Percentiles rank a stretch among this genome's conserved stretches.
These are phyloP conservation scores for Corticium candelabrum DNA, from an alignment of 37 sponge, comb jelly and placozoan species.

Conservation along the genomic window DNA sequence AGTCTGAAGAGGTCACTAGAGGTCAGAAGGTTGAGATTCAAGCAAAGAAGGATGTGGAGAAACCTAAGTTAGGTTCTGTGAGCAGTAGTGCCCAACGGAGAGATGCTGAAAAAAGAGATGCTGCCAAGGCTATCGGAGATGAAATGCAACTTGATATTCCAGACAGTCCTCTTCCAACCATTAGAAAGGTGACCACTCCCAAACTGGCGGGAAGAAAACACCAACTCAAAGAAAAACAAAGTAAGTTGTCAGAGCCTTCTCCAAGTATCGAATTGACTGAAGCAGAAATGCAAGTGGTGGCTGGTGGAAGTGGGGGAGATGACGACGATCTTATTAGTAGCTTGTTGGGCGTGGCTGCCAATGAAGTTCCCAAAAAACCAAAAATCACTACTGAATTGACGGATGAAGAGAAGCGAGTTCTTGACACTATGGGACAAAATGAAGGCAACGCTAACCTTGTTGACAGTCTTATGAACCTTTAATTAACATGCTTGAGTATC, in stretches of 20 bases:
- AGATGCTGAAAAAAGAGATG: not conserved
- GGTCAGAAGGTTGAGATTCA: too few species aligned
- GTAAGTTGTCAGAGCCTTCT: not conserved
- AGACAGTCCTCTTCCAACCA: not conserved
- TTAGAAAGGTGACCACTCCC: not conserved
- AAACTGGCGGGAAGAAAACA: not conserved
- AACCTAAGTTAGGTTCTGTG: too few species aligned
- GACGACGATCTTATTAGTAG: not conserved
- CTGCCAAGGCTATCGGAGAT: not conserved
- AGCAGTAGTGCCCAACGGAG: too few species aligned
- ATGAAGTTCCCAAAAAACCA: not conserved
- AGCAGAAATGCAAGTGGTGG: not conserved
- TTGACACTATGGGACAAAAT: not conserved
- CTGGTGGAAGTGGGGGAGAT: not conserved
- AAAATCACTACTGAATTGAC: not conserved
- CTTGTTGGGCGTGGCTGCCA: not conserved
- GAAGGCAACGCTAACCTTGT: not conserved
- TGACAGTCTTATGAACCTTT: not conserved
- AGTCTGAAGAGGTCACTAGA: too few species aligned
- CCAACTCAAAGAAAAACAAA: not conserved
- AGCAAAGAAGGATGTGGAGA: too few species aligned
- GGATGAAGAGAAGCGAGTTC: not conserved
- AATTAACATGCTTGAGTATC: too few species aligned
- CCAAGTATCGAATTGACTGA: not conserved
- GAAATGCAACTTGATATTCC: conserved; percentile 1